These are phyloP conservation scores for Keiferia lycopersicella DNA, from an alignment of 2,888 invertebrate species.

Conservation along the genomic window DNA sequence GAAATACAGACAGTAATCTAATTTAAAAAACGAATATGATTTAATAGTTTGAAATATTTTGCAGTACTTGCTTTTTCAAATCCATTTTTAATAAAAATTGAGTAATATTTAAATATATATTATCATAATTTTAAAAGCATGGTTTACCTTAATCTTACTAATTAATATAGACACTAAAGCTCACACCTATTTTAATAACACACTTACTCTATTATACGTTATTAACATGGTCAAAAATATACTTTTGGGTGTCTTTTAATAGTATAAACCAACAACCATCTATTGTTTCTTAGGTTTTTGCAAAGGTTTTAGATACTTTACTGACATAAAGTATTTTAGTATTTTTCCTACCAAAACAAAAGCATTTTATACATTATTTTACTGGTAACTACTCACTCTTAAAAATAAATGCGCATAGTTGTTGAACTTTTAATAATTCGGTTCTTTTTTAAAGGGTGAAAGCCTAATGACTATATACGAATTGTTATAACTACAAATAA, in stretches of 20 bases:
- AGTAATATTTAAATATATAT: neutral
- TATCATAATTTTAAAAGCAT: neutral
- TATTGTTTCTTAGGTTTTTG: neutral
- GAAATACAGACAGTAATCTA: too few relatives aligned
- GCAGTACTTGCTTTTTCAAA: too few relatives aligned
- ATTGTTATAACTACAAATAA: neutral
- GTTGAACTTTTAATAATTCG: neutral
- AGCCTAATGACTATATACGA: too few relatives aligned
- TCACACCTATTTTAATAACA: slow-evolving; percentile 11
- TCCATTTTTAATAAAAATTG: too few relatives aligned
- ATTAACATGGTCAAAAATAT: slow-evolving; percentile 31
- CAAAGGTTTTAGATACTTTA: neutral
- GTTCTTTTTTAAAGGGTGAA: neutral
- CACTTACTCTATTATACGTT: slow-evolving; percentile 32
- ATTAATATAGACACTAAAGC: neutral
- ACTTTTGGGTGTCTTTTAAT: neutral
- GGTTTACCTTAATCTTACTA: neutral
- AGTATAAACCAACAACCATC: neutral
- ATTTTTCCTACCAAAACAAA: neutral
- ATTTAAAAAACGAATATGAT: too few relatives aligned
- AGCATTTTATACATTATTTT: neutral
- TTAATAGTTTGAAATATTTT: too few relatives aligned
- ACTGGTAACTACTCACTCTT: slow-evolving; percentile 1
- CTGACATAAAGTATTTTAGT: neutral
- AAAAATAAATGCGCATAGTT: slow-evolving; percentile 1